Conservation (phyloP, 2,797 vertebrate species). For the Pitangus sulphuratus region DNA sequence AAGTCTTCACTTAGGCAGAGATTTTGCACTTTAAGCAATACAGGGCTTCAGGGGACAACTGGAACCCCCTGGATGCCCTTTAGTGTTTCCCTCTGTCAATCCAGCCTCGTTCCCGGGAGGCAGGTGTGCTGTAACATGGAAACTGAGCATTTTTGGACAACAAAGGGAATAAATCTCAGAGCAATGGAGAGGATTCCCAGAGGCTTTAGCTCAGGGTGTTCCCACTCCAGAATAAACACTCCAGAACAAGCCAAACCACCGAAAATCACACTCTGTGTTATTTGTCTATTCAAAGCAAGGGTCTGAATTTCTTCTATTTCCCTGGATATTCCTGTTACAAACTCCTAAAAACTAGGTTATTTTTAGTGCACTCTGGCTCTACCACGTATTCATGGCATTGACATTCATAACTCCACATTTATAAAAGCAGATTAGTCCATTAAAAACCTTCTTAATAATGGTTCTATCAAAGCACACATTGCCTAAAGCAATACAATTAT, state of each 20-base stretch:
- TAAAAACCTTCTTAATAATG: constrained; percentile 39
- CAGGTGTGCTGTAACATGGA: background rate
- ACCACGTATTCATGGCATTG: background rate
- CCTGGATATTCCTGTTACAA: background rate
- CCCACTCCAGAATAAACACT: background rate
- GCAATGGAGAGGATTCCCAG: background rate
- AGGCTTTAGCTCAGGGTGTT: background rate
- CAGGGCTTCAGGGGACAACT: background rate
- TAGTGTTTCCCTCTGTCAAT: background rate
- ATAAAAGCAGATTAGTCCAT: constrained; percentile 11
- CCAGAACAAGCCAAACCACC: background rate
- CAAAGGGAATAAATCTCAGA: background rate
- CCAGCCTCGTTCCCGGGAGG: background rate
- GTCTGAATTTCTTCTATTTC: background rate
- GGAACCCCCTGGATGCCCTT: background rate
- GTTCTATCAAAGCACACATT: constrained; percentile 14
- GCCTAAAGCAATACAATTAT: constrained; percentile 42
- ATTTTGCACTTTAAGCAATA: background rate
- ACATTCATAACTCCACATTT: background rate
- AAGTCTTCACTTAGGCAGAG: background rate
- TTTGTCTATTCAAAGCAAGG: background rate
- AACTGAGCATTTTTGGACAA: background rate
- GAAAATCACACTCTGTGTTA: background rate
- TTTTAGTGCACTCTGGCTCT: background rate
- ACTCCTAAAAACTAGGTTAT: background rate